A percentile compares a stretch with the other conserved stretches of the same genome.
phyloP scores from a whole-genome alignment of 2,888 invertebrate species.

The Orthosia gothica region DNA sequence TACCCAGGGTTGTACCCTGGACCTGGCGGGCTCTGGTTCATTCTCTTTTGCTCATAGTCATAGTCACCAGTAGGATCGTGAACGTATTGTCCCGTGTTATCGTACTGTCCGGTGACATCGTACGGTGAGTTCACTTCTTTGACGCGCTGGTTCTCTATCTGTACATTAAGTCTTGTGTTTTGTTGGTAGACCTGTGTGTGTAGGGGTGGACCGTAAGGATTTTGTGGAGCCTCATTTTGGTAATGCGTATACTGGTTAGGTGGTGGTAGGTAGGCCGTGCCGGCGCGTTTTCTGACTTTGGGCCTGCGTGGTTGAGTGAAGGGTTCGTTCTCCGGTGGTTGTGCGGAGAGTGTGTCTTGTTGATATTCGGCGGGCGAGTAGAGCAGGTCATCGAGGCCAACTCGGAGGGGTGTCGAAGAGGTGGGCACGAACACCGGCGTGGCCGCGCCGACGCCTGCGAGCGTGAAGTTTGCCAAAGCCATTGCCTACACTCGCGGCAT shows the following conservation, averaged over 20 bases:
- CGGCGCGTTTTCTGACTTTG: slow-evolving; percentile 87
- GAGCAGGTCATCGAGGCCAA: slow-evolving; percentile 85
- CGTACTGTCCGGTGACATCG: slow-evolving; percentile 87
- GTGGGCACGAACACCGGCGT: slow-evolving; percentile 82
- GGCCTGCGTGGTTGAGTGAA: slow-evolving; percentile 83
- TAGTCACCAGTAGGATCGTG: slow-evolving; percentile 89
- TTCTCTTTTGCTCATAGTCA: slow-evolving; percentile 86
- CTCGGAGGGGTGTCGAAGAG: slow-evolving; percentile 80
- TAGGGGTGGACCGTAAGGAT: slow-evolving; percentile 82
- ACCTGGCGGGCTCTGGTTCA: slow-evolving; percentile 76
- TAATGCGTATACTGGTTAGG: slow-evolving; percentile 87
- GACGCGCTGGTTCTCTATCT: slow-evolving; percentile 85
- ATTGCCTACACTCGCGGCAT: slow-evolving; percentile 86
- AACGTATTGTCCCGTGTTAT: slow-evolving; percentile 86
- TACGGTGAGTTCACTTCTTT: slow-evolving; percentile 83
- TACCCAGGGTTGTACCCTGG: slow-evolving; percentile 84
- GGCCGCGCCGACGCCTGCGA: slow-evolving; percentile 80
- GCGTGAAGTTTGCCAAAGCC: slow-evolving; percentile 88
- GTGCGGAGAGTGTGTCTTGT: slow-evolving; percentile 72
- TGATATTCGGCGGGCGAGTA: slow-evolving; percentile 86
- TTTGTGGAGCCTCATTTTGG: slow-evolving; percentile 82
- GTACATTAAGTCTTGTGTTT: slow-evolving; percentile 84
- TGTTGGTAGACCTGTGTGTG: slow-evolving; percentile 87
- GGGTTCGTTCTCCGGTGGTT: slow-evolving; percentile 74
- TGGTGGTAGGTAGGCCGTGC: slow-evolving; percentile 87